Percentiles rank a stretch among this genome's conserved stretches.
phyloP scores from a whole-genome alignment of 2,797 vertebrate genomes.

The Phrynocephalus forsythii region DNA sequence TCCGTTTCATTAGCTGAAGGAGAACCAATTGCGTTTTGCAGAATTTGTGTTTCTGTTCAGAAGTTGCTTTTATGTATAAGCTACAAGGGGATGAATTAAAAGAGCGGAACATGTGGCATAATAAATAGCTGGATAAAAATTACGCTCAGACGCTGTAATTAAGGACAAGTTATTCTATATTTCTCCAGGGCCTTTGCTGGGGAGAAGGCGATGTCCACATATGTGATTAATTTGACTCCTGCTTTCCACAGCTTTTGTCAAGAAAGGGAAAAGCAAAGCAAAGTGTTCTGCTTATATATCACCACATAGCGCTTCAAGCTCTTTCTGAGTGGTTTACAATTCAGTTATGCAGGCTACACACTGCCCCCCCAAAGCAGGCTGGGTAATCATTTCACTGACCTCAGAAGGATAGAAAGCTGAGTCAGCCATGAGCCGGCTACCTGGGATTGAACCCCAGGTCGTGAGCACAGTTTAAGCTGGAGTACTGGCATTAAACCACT shows the following conservation, averaged over 20 bases:
- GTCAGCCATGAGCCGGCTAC: too few relatives aligned
- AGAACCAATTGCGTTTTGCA: slow-evolving; percentile 36
- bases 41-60: slow-evolving; percentile 28
- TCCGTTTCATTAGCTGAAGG: slow-evolving; percentile 39
- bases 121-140: slow-evolving; percentile 49
- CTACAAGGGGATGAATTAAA: slow-evolving; percentile 41
- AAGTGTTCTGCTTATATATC: too few relatives aligned
- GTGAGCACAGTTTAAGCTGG: too few relatives aligned
- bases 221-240: slow-evolving; percentile 61
- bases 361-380: too few relatives aligned
- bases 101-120: slow-evolving; percentile 48
- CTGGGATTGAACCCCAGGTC: too few relatives aligned
- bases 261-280: slow-evolving; percentile 43
- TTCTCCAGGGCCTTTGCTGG: slow-evolving; percentile 32
- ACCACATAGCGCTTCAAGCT: too few relatives aligned
- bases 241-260: slow-evolving; percentile 53
- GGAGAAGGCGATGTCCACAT: slow-evolving; percentile 38
- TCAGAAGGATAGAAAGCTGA: too few relatives aligned
- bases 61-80: slow-evolving; percentile 27
- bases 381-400: too few relatives aligned
- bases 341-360: too few relatives aligned
- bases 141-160: slow-evolving; percentile 49
- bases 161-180: slow-evolving; percentile 55
- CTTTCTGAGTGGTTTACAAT: too few relatives aligned
- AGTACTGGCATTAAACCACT: too few relatives aligned